Percentiles rank a stretch among this genome's conserved stretches.
phyloP scores from a whole-genome alignment of 2,888 invertebrate genomes.

The Mechanitis messenoides region DNA sequence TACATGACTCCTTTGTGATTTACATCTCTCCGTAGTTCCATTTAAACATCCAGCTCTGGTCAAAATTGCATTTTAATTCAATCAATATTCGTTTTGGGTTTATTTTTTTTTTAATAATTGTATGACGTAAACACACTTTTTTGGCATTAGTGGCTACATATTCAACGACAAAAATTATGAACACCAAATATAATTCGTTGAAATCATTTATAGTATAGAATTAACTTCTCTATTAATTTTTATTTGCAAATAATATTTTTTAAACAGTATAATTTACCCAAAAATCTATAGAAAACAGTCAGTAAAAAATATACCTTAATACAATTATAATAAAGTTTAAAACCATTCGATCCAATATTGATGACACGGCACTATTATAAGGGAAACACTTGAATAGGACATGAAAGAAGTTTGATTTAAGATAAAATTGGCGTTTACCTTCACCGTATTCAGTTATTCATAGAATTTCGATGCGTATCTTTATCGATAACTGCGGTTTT shows the following conservation, averaged over 20 bases:
- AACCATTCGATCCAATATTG: not conserved
- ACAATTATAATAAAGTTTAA: too few species aligned
- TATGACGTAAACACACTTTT: not conserved
- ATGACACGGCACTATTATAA: conserved; percentile 36
- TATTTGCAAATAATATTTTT: too few species aligned
- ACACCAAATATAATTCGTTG: too few species aligned
- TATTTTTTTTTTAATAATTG: not conserved
- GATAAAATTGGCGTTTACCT: conserved; percentile 53
- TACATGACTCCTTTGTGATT: conserved; percentile 61
- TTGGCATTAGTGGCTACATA: too few species aligned
- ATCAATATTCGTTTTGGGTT: conserved; percentile 31
- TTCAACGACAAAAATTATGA: too few species aligned
- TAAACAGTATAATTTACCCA: too few species aligned
- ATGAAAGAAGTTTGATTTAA: conserved; percentile 39
- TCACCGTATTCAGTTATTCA: conserved; percentile 63
- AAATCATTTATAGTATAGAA: too few species aligned
- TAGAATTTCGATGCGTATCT: conserved; percentile 47
- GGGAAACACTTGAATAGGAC: conserved; percentile 36
- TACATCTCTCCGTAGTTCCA: conserved; percentile 38
- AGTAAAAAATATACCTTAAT: too few species aligned
- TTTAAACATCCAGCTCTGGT: conserved; percentile 38
- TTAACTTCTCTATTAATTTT: too few species aligned
- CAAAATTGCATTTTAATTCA: conserved; percentile 45
- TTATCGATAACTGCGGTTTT: conserved; percentile 17
- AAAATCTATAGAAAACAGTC: too few species aligned